Base-by-base conservation (phyloP, 2,888 invertebrate genomes). In the Stictocephala bisonia region DNA sequence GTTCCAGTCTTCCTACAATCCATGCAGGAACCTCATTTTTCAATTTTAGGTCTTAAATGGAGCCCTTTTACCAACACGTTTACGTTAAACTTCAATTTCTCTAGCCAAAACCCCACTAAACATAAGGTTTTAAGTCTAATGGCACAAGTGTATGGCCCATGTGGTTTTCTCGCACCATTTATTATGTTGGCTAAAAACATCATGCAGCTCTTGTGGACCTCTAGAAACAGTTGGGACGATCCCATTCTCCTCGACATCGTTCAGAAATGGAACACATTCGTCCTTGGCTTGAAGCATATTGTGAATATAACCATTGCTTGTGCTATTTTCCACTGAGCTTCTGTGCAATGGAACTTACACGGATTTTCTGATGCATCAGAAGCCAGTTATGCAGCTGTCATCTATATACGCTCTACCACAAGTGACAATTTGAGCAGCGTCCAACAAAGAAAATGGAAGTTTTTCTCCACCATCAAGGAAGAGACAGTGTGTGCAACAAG, bases 291-390 rank as follows among this genome's bases (percentile, higher is more conserved):
- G 4, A 2, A 51, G n/a, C 1, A 3, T 2, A 22, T 51, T 3
- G 22, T 3, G 11, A 15, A 51, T 24, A 13, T 24, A 4, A 3
- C 22, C 4, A 51, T 51, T 24, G 26, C 24, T 24, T 27, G 51
- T n/a, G 51, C 51, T 13, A 24, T 51, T 13, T 1, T 27, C 11
- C 24, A 26, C 24, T 15, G 26, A 3, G 4, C 13, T 51, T 22
- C 24, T 3, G n/a, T 15, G 1, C 22, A 7, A 1, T 24, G 6
- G 9, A 27, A 51, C 7, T 15, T 51, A 3, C 51, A 51, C 24
- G 51, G 51, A 3, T 51, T 51, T 24, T 51, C 51, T 24, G 51
- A 51, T 24, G 51, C 51, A n/a, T 51, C 24, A n/a, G 51, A 51
- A 44, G n/a, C n/a, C 3, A n/a, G n/a, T n/a, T n/a, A n/a, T n/a